phyloP scores from a whole-genome alignment of 2,888 invertebrate species.

The Limenitis camilla region DNA sequence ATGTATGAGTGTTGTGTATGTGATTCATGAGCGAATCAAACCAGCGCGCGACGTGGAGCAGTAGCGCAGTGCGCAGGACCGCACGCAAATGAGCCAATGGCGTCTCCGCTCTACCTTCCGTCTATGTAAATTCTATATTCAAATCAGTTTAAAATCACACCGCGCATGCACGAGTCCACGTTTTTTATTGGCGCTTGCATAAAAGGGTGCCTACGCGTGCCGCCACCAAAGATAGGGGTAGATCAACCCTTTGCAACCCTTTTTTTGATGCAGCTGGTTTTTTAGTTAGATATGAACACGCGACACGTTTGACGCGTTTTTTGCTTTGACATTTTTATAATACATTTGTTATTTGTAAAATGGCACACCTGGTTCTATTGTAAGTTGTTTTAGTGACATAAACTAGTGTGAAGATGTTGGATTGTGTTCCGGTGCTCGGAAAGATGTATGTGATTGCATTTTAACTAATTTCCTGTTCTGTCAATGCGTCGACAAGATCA shows the following conservation, averaged over 20 bases:
- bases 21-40: slow-evolving; percentile 50
- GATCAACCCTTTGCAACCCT: slow-evolving; percentile 64
- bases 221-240: slow-evolving; percentile 27
- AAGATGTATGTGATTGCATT: slow-evolving; percentile 7
- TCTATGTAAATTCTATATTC: slow-evolving; percentile 71
- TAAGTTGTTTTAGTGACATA: not conserved
- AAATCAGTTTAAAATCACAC: slow-evolving; percentile 71
- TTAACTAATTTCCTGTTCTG: slow-evolving; percentile 16
- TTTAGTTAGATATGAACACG: slow-evolving; percentile 55
- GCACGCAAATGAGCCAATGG: slow-evolving; percentile 59
- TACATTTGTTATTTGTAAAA: not conserved
- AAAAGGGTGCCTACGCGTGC: slow-evolving; percentile 31
- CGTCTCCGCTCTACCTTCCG: slow-evolving; percentile 33
- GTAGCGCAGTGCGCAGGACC: slow-evolving; percentile 53
- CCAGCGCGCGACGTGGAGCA: slow-evolving; percentile 35
- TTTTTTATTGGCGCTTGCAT: slow-evolving; percentile 63
- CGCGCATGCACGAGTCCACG: slow-evolving; percentile 67
- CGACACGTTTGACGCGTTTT: slow-evolving; percentile 48
- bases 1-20: too few species aligned
- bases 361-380: slow-evolving; percentile 16
- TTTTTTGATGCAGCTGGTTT: slow-evolving; percentile 57
- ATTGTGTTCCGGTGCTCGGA: not conserved
- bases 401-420: not conserved
- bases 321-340: slow-evolving; percentile 27
- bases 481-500: slow-evolving; percentile 3